Evolutionary conservation across 2,888 invertebrate genomes (phyloP), one percentile per base, ranked within the genome.

Genomic region (Phania funesta): DNA sequence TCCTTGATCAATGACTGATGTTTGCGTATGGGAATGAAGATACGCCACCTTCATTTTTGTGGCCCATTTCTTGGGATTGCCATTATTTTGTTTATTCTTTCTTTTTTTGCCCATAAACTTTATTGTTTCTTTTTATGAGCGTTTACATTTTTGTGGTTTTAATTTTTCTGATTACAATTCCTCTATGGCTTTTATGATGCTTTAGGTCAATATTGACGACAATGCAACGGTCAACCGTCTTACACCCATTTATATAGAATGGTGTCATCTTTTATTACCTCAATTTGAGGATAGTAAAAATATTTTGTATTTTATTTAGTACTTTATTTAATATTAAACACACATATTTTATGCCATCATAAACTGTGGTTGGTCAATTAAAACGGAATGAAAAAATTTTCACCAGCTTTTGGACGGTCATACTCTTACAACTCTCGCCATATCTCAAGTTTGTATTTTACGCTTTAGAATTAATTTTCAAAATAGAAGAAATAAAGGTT

Each of bases 201-300:
- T 79, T 70, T 82, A 65, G 82, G 82, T 82, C 82, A 82, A 82
- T 78, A 78, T 78, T 50, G 65, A 52, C 32, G 41, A 70, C 74
- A 78, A 74, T 74, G 54, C 74, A 78, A 74, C 70, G 54, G 78
- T 65, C 67, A 64, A 58, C 64, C n/a, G n/a, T n/a, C n/a, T n/a
- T n/a, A n/a, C n/a, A n/a, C n/a, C n/a, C n/a, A 32, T 64, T 11
- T 44, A 73, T 46, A 75, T 70, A 85, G 84, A 87, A 86, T 84
- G 83, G 84, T 84, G 84, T 84, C 84, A 83, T 73, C 80, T 85
- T n/a, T 86, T 86, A 84, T 85, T 76, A 80, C 75, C 71, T 50
- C 64, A 60, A 82, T 78, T 74, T 70, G 52, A 75, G 48, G 78
- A 32, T 70, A 78, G 75, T 82, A 78, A 78, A 82, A 82, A 50